Conservation (phyloP, 2,888 invertebrate genomes). For the Rhingia campestris region DNA sequence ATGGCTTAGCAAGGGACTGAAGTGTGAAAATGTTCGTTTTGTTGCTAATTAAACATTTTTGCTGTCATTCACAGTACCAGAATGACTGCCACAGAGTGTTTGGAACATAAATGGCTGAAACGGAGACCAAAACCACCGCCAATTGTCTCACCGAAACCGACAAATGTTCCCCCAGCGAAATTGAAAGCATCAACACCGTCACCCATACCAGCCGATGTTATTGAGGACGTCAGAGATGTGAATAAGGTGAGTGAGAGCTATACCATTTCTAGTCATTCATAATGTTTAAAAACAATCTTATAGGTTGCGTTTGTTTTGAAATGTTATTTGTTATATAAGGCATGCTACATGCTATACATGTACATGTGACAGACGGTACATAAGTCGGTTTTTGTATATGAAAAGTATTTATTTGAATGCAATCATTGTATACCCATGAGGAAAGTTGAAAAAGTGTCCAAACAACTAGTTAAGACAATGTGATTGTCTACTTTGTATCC, state of each 20-base stretch:
- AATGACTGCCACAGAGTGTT: conserved; percentile 91
- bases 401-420: too few relatives aligned
- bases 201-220: conserved; percentile 75
- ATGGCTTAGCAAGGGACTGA: too few relatives aligned
- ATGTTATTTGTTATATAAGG: too few relatives aligned
- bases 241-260: conserved; percentile 47
- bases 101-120: conserved; percentile 93
- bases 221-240: conserved; percentile 49
- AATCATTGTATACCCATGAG: too few relatives aligned
- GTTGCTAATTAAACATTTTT: conserved; percentile 79
- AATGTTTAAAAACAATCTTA: conserved; percentile 8
- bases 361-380: too few relatives aligned
- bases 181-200: conserved; percentile 80
- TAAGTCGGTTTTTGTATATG: too few relatives aligned
- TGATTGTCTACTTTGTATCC: too few relatives aligned
- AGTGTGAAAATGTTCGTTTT: conserved; percentile 19
- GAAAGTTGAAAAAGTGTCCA: too few relatives aligned
- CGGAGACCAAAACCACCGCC: conserved; percentile 83
- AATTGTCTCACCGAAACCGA: conserved; percentile 78
- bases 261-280: background rate
- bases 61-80: conserved; percentile 87
- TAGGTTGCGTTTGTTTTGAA: background rate
- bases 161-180: conserved; percentile 77
- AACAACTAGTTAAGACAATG: too few relatives aligned
- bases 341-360: too few relatives aligned